Evolutionary conservation across 2,113 vertebrate species (phyloP), one percentile per base, ranked within the genome.

Genomic region (Strix aluco): DNA sequence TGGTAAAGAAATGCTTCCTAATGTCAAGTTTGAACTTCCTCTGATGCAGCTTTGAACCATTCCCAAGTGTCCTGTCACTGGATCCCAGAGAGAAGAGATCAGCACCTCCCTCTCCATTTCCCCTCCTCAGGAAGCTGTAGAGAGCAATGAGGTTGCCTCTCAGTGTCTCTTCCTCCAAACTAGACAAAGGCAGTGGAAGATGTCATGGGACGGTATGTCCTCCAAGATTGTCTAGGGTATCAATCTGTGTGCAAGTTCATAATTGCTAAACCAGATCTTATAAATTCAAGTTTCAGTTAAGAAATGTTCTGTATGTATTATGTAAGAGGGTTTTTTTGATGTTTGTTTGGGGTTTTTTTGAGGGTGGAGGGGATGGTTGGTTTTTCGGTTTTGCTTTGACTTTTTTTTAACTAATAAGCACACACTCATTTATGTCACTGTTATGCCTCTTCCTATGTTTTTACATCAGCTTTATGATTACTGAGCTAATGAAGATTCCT

Each of bases 291-390:
- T 59, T 73, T 81, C 21, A 42, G 5, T 55, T 61, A 59, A 85
- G 19, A 42, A 88, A 70, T 38, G 2, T 9, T 63, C 21, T 3
- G 1, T 16, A 58, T 27, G 13, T 77, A 16, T 73, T 26, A 47
- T 19, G 2, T 46, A 40, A 81, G 30, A 63, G 20, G 15, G 0
- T 0, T 0, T 3, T 20, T 81, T 46, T 29, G 4, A 14, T 46
- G 32, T 10, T 54, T 80, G 8, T 2, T 80, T 65, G 11, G 10
- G 7, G 4, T 1, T 5, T 52, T 47, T 61, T 70, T 49, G 38
- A 70, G 5, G 5, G 10, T 27, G 2, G 7, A 49, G 36, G 19
- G 11, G 5, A 25, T 38, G 46, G 2, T 3, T 54, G 6, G 21
- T 38, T n/a, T 51, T 59, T 30, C 0, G 26, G 6, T 30, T 30